Conservation (phyloP, 2,797 vertebrate genomes). For the Emydoidea blandingii region DNA sequence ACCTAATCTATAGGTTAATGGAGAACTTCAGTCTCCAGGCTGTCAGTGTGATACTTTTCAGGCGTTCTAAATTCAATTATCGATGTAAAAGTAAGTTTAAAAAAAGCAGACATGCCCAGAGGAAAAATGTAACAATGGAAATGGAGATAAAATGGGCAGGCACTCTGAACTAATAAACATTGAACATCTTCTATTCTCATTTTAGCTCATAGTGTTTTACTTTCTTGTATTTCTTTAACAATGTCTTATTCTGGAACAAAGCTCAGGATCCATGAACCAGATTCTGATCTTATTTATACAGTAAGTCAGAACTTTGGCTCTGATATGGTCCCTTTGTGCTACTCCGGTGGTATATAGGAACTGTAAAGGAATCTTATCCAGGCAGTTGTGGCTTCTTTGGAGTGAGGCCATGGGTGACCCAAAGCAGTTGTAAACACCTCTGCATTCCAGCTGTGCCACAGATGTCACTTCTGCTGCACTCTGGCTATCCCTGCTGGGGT, state of each 20-base stretch:
- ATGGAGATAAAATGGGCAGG: not conserved
- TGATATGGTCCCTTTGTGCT: not conserved
- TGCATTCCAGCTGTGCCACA: not conserved
- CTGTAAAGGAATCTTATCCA: not conserved
- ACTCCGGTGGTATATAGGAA: not conserved
- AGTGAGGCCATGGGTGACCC: not conserved
- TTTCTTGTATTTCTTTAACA: not conserved
- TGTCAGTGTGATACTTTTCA: not conserved
- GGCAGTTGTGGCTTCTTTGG: not conserved
- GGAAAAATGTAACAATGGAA: slow-evolving; percentile 9
- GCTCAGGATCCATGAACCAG: not conserved
- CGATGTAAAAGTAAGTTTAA: slow-evolving; percentile 17
- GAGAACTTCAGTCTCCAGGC: not conserved
- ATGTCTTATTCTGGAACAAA: not conserved
- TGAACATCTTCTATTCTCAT: not conserved
- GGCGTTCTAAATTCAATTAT: not conserved
- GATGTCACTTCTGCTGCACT: not conserved
- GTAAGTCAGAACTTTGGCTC: not conserved
- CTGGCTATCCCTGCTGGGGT: not conserved
- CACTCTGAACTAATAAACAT: slow-evolving; percentile 37
- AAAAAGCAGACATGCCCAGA: not conserved
- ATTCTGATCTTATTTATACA: not conserved
- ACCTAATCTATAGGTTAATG: slow-evolving; percentile 37
- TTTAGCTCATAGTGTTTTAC: slow-evolving; percentile 26
- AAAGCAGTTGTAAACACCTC: not conserved